Conservation (phyloP, 1,140 invertebrate genomes). For the Lordiphosa stackelbergi region DNA sequence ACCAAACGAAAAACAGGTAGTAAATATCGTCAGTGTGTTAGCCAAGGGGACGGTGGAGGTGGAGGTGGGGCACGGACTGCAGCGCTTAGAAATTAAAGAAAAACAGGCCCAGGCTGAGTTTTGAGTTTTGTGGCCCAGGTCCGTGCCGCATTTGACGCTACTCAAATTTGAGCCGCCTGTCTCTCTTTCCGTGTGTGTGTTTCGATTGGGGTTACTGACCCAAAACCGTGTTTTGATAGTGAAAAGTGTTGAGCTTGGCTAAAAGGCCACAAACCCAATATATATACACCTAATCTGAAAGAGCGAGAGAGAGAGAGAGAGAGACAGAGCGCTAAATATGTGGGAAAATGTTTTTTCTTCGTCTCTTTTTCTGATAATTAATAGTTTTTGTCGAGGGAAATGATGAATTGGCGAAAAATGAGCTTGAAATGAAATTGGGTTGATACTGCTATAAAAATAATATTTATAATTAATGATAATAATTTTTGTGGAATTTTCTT, state of each 20-base stretch:
- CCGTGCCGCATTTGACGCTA: slow-evolving; percentile 43
- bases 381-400: slow-evolving; percentile 19
- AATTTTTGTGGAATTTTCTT: slow-evolving; percentile 25
- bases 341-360: slow-evolving; percentile 24
- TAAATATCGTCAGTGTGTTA: slow-evolving; percentile 45
- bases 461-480: slow-evolving; percentile 32
- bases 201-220: slow-evolving; percentile 53
- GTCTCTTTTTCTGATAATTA: slow-evolving; percentile 20
- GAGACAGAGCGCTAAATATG: slow-evolving; percentile 4
- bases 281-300: slow-evolving; percentile 24
- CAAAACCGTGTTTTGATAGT: slow-evolving; percentile 44
- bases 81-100: slow-evolving; percentile 60
- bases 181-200: slow-evolving; percentile 12
- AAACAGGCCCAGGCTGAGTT: slow-evolving; percentile 38
- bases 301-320: background rate
- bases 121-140: slow-evolving; percentile 13
- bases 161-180: slow-evolving; percentile 42
- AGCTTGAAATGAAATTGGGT: slow-evolving; percentile 14
- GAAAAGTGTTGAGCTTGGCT: slow-evolving; percentile 47
- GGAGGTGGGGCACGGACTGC: slow-evolving; percentile 3
- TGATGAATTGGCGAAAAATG: slow-evolving; percentile 47
- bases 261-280: slow-evolving; percentile 40
- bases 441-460: background rate
- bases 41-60: slow-evolving; percentile 5
- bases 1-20: slow-evolving; percentile 64